These are phyloP conservation scores for Corapipo altera DNA, from an alignment of 2,113 vertebrate genomes.

Conservation along the genomic window DNA sequence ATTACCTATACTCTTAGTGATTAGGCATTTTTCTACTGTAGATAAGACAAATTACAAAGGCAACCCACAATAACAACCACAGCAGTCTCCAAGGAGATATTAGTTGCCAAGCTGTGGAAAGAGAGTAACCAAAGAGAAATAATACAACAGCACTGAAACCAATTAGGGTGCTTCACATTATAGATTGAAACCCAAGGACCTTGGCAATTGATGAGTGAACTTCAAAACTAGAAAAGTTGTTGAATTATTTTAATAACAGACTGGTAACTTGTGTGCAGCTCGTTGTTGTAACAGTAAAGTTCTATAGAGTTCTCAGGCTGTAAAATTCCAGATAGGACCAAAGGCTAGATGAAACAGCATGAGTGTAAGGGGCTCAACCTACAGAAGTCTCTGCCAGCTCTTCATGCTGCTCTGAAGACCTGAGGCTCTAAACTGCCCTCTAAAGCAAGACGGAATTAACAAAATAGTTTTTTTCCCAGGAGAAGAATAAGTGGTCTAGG, in stretches of 20 bases:
- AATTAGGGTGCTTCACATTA: not conserved
- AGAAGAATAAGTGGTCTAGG: not conserved
- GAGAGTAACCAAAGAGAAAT: not conserved
- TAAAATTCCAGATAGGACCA: not conserved
- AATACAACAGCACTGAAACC: not conserved
- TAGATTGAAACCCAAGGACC: not conserved
- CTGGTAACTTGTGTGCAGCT: not conserved
- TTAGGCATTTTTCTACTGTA: not conserved
- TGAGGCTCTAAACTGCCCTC: not conserved
- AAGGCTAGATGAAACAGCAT: not conserved
- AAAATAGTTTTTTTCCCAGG: not conserved
- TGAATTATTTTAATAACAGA: not conserved
- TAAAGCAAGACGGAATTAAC: not conserved
- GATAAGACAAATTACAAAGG: not conserved
- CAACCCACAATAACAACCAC: conserved; percentile 7
- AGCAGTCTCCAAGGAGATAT: not conserved
- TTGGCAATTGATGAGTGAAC: not conserved
- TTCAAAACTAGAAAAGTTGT: not conserved
- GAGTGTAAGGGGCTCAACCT: not conserved
- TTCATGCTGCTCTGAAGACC: not conserved
- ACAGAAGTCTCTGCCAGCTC: not conserved
- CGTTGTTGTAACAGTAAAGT: not conserved
- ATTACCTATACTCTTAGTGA: not conserved
- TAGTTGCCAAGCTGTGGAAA: not conserved
- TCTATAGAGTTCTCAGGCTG: not conserved